Base-by-base conservation (phyloP, 2,888 invertebrate species). In the Exocentrus adspersus region DNA sequence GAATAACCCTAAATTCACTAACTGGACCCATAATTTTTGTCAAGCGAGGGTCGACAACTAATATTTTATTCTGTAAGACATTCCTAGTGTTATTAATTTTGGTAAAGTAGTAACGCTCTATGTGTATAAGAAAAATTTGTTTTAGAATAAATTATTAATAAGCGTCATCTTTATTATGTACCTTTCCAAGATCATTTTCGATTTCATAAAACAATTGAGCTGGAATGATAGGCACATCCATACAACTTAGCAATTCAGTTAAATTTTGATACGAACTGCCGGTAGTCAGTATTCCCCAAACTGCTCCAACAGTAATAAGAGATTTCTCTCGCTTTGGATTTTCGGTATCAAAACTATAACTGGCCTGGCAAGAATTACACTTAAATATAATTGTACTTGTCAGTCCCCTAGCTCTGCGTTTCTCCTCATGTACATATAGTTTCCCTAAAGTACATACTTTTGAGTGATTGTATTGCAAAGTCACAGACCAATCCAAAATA, bases 231-330 rank as follows among this genome's bases (percentile, higher is more conserved):
- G 65, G 67, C 14, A 69, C 61, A 59, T 70, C 60, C 59, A 70
- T 64, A 9, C 58, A 65, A 46, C 62, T 60, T 7, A 71, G 24
- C 7, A 63, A 32, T 51, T 71, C 69, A 6, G 9, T 43, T 21
- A 65, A 14, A 56, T 69, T 65, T 42, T 37, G 14, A 56, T 64
- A 56, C 9, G 67, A 64, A 43, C 58, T 64, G 28, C 67, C 69
- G n/a, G 67, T 53, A n/a, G 69, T 65, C 46, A 70, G 12, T 14
- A 63, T 67, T 10, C 65, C 63, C 62, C 65, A 71, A 17, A 69
- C 67, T 42, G 65, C 65, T 14, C 65, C 68, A 45, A 16, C 30
- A 46, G 67, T 70, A 17, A 63, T 56, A 1, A 53, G 10, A 1
- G 65, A 64, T 21, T 46, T 59, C 7, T 9, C 6, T 48, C 16